These are phyloP conservation scores for Patella caerulea DNA, from an alignment of 2,888 invertebrate species.

Conservation along the genomic window DNA sequence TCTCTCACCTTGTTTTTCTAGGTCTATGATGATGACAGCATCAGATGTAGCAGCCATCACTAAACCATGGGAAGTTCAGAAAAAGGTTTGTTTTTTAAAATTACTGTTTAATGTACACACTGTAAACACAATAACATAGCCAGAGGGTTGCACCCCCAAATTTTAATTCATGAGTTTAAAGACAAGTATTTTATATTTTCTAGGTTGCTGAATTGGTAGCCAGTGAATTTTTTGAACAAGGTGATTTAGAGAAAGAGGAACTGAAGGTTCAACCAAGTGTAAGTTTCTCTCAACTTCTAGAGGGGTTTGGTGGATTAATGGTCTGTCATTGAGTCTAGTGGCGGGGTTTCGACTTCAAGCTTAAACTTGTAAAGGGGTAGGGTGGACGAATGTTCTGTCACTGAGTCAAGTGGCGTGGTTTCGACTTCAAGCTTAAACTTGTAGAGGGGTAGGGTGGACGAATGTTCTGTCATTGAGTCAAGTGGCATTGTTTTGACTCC, in stretches of 20 bases:
- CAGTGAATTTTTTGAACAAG: slow-evolving; percentile 71
- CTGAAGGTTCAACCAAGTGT: slow-evolving; percentile 68
- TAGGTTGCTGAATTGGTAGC: slow-evolving; percentile 73
- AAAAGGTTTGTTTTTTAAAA: slow-evolving; percentile 49
- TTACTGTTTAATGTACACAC: background rate
- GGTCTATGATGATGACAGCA: slow-evolving; percentile 71
- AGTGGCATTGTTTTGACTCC: too few relatives aligned
- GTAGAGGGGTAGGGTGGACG: too few relatives aligned
- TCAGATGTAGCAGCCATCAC: slow-evolving; percentile 70
- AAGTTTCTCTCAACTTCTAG: slow-evolving; percentile 17
- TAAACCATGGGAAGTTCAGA: slow-evolving; percentile 71
- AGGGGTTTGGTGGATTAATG: too few relatives aligned
- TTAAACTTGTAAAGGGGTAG: too few relatives aligned
- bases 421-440: too few relatives aligned
- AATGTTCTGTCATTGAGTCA: too few relatives aligned
- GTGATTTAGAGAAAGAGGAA: slow-evolving; percentile 67
- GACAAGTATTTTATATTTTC: slow-evolving; percentile 12
- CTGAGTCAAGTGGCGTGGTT: too few relatives aligned
- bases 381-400: too few relatives aligned
- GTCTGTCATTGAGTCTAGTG: too few relatives aligned
- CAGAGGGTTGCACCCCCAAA: background rate
- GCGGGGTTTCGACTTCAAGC: too few relatives aligned
- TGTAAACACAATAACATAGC: background rate
- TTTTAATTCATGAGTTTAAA: too few relatives aligned
- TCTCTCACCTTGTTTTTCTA: slow-evolving; percentile 16